A percentile compares a stretch with the other conserved stretches of the same genome.
phyloP scores from a whole-genome alignment of 2,113 vertebrate genomes.

The Mesembrinibis cayennensis region DNA sequence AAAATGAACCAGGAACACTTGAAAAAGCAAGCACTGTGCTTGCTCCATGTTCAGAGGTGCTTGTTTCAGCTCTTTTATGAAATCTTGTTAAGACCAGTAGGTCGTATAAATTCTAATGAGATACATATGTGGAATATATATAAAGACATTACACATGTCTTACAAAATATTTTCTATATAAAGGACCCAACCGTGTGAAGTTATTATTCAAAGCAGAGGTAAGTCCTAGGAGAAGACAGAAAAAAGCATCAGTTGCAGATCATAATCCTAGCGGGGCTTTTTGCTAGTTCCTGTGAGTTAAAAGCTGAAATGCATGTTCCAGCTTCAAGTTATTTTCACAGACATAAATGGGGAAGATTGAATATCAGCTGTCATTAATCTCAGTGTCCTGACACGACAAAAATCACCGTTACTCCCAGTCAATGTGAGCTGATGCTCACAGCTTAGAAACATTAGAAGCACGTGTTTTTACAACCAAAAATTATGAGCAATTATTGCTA shows the following conservation, averaged over 20 bases:
- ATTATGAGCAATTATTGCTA: neutral
- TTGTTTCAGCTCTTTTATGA: constrained; percentile 66
- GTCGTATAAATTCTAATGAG: constrained; percentile 76
- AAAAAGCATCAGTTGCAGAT: constrained; percentile 63
- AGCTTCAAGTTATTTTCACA: constrained; percentile 48
- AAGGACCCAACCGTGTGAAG: constrained; percentile 14
- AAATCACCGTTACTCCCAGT: constrained; percentile 29
- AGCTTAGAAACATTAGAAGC: constrained; percentile 20
- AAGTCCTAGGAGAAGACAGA: constrained; percentile 37
- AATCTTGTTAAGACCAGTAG: constrained; percentile 73
- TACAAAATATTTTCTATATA: constrained; percentile 66
- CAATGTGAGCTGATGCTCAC: neutral
- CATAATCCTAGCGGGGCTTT: constrained; percentile 48
- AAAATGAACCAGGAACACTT: constrained; percentile 32
- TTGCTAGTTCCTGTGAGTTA: constrained; percentile 8
- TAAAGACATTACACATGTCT: constrained; percentile 56
- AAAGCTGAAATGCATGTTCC: constrained; percentile 1
- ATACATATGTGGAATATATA: constrained; percentile 69
- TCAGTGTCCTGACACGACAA: constrained; percentile 6
- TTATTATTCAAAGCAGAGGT: constrained; percentile 68
- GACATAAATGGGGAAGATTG: constrained; percentile 12
- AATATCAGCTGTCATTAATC: constrained; percentile 24
- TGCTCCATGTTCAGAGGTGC: constrained; percentile 25
- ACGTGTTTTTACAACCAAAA: constrained; percentile 8
- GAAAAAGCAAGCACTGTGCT: constrained; percentile 49